Percentiles rank a stretch among this genome's conserved stretches.
Conservation (phyloP, 2,113 vertebrate genomes). For the Mohoua ochrocephala region DNA sequence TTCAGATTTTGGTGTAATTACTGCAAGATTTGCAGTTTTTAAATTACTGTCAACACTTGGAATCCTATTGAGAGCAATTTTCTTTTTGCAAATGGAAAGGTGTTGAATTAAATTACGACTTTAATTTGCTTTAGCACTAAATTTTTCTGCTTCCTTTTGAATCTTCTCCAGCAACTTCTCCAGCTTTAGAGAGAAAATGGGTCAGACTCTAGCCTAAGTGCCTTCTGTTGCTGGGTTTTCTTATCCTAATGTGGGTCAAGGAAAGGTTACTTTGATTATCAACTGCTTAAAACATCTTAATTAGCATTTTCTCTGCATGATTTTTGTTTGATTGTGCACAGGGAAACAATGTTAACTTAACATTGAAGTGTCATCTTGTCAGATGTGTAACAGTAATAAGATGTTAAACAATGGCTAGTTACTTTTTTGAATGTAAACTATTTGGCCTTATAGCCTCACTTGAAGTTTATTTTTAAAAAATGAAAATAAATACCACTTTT, state of each 20-base stretch:
- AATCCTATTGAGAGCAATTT: background rate
- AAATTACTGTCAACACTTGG: background rate
- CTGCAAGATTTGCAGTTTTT: background rate
- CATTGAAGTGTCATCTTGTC: background rate
- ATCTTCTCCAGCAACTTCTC: background rate
- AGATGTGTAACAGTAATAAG: background rate
- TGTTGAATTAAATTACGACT: background rate
- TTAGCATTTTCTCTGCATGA: slow-evolving; percentile 17
- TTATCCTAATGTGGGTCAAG: slow-evolving; percentile 31
- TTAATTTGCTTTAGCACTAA: background rate
- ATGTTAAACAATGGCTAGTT: background rate
- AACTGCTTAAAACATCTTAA: background rate
- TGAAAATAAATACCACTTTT: background rate
- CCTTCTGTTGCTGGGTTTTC: slow-evolving; percentile 43
- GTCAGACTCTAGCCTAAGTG: background rate
- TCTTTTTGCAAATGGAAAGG: background rate
- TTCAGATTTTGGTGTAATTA: background rate
- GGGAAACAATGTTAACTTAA: background rate
- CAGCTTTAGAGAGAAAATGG: background rate
- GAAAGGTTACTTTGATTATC: slow-evolving; percentile 36
- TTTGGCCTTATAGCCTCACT: background rate
- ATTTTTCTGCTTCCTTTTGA: background rate
- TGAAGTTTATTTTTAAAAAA: background rate
- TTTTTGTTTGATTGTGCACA: background rate
- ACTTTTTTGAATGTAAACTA: background rate